Conservation (phyloP, 2,888 invertebrate genomes). For the Germaria angustata region DNA sequence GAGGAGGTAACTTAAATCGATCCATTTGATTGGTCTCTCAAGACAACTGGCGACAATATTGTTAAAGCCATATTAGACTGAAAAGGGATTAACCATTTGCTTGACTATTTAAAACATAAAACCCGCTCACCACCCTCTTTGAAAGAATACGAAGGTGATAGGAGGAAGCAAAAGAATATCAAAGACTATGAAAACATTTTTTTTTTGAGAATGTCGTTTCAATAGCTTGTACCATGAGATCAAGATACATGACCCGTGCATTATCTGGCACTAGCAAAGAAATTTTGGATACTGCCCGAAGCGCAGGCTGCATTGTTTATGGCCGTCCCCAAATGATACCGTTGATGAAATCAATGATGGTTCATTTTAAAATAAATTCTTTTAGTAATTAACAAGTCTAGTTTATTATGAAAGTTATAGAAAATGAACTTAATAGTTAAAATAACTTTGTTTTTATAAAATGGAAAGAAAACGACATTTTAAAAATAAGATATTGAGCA, state of each 20-base stretch:
- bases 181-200: conserved; percentile 98
- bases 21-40: conserved; percentile 99
- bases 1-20: no score
- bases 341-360: conserved; percentile 95
- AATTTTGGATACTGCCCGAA: conserved; percentile 94
- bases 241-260: conserved; percentile 96
- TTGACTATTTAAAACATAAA: conserved; percentile 98
- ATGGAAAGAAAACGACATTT: no score
- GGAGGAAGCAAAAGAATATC: conserved; percentile 99
- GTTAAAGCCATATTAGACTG: conserved; percentile 99
- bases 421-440: conserved; percentile 28
- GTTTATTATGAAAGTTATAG: conserved; percentile 29
- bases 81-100: conserved; percentile 99
- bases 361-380: conserved; percentile 88
- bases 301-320: conserved; percentile 94
- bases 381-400: conserved; percentile 80
- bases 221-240: conserved; percentile 96
- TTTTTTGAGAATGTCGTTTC: conserved; percentile 94
- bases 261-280: conserved; percentile 96
- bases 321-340: conserved; percentile 96
- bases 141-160: conserved; percentile 98
- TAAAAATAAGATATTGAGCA: no score
- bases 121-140: conserved; percentile 97
- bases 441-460: conserved; percentile 49
- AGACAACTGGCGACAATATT: conserved; percentile 99